Evolutionary conservation across 1,140 invertebrate genomes (phyloP), one percentile per base, ranked within the genome.

Genomic region (Micrasema longulum): DNA sequence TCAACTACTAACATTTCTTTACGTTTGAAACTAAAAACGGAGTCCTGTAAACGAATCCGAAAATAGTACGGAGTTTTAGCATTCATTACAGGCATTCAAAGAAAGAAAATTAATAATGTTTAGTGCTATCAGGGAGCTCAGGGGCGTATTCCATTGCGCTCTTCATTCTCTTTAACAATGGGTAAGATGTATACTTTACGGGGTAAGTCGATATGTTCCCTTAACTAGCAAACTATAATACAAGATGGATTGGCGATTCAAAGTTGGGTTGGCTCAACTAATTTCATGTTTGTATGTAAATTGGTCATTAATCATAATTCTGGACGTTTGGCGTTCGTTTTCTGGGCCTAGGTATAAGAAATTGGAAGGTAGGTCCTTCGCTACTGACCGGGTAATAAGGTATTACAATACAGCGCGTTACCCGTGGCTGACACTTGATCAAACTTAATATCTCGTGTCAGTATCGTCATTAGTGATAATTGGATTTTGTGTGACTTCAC

Each of bases 301-400:
- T 76, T 73, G 71, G 74, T 76, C 74, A 76, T 76, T 76, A 76
- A 76, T 76, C 74, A 76, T 76, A 76, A 70, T 73, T 71, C 67
- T 76, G 74, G 74, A 76, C 74, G 74, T 76, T 76, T 70, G 26
- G 26, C 26, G 26, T 31, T 31, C 26, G 74, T 76, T 76, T 76
- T 76, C 66, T 76, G 71, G 70, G 71, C 74, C 74, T 76, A 76
- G 67, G 68, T 76, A 73, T 72, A 75, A 75, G 74, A 75, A 72
- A 75, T 72, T 75, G 69, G 73, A 69, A 71, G 68, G 68, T 4
- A 31, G 2, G 26, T 4, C 26, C 26, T 31, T 31, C 2, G 26
- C 26, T 31, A 31, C 26, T 31, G 26, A 7, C 26, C 26, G 26
- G 26, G 7, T 31, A 4, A 31, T 4, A 31, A 31, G 26, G 26